Percentiles rank a stretch among this genome's conserved stretches.
Evolutionary conservation across 2,888 invertebrate species (phyloP).

Genomic region (Stenchaetothrips biformis): DNA sequence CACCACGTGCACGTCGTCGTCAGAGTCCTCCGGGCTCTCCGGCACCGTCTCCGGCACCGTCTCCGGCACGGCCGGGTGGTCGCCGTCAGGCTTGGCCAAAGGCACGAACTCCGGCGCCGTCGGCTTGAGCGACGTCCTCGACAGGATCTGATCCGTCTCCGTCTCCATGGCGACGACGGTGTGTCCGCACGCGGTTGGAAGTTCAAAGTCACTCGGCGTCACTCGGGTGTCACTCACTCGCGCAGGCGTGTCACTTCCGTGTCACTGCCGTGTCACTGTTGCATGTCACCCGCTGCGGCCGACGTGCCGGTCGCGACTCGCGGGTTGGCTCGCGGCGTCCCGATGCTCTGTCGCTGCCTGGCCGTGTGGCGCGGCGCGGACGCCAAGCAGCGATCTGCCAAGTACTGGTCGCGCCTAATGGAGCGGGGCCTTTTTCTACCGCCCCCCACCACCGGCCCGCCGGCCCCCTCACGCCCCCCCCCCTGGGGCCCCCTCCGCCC

Average conservation of each 20-base stretch:
- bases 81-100: neutral
- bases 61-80: slow-evolving; percentile 22
- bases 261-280: neutral
- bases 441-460: neutral
- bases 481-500: neutral
- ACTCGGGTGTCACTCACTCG: too few species aligned
- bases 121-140: slow-evolving; percentile 19
- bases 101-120: slow-evolving; percentile 20
- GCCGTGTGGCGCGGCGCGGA: slow-evolving; percentile 1
- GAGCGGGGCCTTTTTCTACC: slow-evolving; percentile 8
- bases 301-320: too few species aligned
- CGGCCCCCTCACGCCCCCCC: slow-evolving; percentile 11
- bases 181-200: too few species aligned
- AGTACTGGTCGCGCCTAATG: neutral
- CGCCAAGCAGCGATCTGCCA: neutral
- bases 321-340: too few species aligned
- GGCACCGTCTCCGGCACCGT: slow-evolving; percentile 21
- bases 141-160: slow-evolving; percentile 11
- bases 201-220: too few species aligned
- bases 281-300: slow-evolving; percentile 7
- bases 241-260: neutral
- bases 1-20: slow-evolving; percentile 26
- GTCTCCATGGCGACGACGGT: neutral
- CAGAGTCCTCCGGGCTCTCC: slow-evolving; percentile 26
- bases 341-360: neutral